phyloP scores from a whole-genome alignment of 1,140 invertebrate genomes.

The Acyrthosiphon pisum region DNA sequence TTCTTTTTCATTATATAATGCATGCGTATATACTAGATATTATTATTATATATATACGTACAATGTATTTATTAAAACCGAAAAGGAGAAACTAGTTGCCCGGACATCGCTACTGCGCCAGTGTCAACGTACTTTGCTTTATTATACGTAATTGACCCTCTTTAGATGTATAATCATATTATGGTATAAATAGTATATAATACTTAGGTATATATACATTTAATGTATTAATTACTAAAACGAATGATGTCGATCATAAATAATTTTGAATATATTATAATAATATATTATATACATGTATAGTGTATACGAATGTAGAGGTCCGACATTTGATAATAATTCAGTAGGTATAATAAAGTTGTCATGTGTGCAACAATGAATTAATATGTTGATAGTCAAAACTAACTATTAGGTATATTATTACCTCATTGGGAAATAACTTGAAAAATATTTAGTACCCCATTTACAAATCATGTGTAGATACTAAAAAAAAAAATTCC shows the following conservation, averaged over 20 bases:
- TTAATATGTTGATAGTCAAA: neutral
- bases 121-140: neutral
- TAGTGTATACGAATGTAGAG: neutral
- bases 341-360: neutral
- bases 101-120: neutral
- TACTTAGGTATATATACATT: neutral
- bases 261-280: neutral
- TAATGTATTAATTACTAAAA: neutral
- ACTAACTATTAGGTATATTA: neutral
- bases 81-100: conserved; percentile 48
- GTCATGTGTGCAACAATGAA: neutral
- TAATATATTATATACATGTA: neutral
- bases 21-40: neutral
- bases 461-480: neutral
- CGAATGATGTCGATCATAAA: neutral
- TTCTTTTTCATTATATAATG: conserved; percentile 20
- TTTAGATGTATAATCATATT: neutral
- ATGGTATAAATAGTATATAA: too few relatives aligned
- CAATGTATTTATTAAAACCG: conserved; percentile 18
- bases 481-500: neutral
- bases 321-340: neutral
- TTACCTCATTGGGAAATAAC: neutral
- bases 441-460: neutral
- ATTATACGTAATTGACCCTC: conserved; percentile 11
- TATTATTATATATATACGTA: neutral